phyloP scores from a whole-genome alignment of 2,797 vertebrate genomes.

The Sternarchorhynchus goeldii region DNA sequence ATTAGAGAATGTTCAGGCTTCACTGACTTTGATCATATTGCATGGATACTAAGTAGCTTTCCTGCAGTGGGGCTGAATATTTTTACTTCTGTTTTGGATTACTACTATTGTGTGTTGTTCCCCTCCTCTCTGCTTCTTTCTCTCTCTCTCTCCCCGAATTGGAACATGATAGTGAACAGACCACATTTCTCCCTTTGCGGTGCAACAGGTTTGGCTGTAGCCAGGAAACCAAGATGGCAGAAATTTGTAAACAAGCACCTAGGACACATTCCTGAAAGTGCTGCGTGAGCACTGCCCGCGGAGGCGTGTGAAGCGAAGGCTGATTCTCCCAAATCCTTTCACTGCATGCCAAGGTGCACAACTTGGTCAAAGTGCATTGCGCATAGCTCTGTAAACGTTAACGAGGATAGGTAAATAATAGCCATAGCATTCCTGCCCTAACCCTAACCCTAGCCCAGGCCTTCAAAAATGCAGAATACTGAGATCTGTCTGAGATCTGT shows the following conservation, averaged over 20 bases:
- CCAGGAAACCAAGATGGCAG: slow-evolving; percentile 67
- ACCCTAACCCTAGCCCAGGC: background rate
- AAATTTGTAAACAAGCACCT: slow-evolving; percentile 69
- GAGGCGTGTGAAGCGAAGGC: slow-evolving; percentile 58
- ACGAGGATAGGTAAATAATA: slow-evolving; percentile 47
- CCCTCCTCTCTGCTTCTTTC: background rate
- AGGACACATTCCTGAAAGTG: slow-evolving; percentile 77
- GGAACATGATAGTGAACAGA: slow-evolving; percentile 42
- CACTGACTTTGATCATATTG: slow-evolving; percentile 35
- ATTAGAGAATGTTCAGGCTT: slow-evolving; percentile 49
- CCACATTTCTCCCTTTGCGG: slow-evolving; percentile 61
- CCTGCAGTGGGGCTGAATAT: background rate
- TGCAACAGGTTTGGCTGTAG: slow-evolving; percentile 68
- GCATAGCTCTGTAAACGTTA: slow-evolving; percentile 60
- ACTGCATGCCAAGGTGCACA: slow-evolving; percentile 69
- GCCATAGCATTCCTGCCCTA: background rate
- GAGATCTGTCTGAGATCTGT: background rate
- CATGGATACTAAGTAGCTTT: slow-evolving; percentile 24
- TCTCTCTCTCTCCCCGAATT: slow-evolving; percentile 24
- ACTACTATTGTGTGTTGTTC: slow-evolving; percentile 2
- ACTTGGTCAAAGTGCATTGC: slow-evolving; percentile 70
- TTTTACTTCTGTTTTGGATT: slow-evolving; percentile 24
- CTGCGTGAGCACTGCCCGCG: slow-evolving; percentile 36
- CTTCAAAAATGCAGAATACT: background rate
- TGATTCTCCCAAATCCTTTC: slow-evolving; percentile 68